These are phyloP conservation scores for Babyrousa celebensis DNA, from an alignment of 2,797 vertebrate genomes.

Conservation along the genomic window DNA sequence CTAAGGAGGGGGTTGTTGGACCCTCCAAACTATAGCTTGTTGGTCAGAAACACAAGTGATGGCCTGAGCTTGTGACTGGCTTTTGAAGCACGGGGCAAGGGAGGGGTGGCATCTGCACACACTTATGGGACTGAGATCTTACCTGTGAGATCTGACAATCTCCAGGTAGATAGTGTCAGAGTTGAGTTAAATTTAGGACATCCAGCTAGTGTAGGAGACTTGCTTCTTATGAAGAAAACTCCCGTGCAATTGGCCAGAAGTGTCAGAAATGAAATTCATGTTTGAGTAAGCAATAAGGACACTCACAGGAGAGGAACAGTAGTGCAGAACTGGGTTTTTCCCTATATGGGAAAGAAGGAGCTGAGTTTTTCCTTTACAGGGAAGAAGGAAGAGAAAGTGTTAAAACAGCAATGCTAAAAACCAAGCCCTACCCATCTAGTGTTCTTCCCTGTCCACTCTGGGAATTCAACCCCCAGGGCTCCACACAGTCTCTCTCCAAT, in stretches of 20 bases:
- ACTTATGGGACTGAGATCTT: background rate
- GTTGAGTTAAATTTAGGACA: background rate
- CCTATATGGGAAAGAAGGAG: too few relatives aligned
- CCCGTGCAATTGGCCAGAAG: background rate
- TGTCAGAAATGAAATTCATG: background rate
- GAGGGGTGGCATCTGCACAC: background rate
- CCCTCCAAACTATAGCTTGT: background rate
- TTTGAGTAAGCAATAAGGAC: background rate
- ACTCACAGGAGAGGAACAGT: background rate
- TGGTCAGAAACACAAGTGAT: background rate
- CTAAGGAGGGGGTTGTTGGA: too few relatives aligned
- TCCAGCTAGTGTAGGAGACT: background rate
- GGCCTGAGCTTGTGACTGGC: background rate
- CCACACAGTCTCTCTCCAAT: background rate
- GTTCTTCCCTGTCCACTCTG: background rate
- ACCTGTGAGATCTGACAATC: background rate
- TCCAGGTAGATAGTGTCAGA: background rate
- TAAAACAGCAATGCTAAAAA: background rate
- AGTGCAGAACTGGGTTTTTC: background rate
- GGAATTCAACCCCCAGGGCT: background rate
- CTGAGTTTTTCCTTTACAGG: background rate
- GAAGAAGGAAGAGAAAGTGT: background rate
- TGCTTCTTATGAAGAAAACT: background rate
- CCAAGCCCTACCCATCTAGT: background rate
- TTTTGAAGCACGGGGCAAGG: background rate